Conservation (phyloP, 2,113 vertebrate species). For the Zosterops japonicus region DNA sequence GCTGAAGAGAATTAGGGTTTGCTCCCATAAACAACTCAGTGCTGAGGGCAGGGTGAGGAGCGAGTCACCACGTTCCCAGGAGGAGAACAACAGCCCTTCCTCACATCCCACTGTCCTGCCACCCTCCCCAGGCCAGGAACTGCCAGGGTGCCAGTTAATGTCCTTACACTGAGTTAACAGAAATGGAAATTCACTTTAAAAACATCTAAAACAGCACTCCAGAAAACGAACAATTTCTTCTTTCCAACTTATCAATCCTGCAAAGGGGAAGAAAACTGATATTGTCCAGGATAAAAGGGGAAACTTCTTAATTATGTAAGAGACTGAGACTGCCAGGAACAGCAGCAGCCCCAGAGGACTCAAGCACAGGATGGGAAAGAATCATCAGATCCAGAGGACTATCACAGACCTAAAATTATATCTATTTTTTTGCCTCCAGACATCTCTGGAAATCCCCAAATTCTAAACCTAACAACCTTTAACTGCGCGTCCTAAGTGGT, state of each 20-base stretch:
- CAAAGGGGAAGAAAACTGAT: neutral
- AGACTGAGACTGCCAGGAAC: neutral
- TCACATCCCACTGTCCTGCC: neutral
- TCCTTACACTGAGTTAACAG: neutral
- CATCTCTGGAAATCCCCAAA: constrained; percentile 22
- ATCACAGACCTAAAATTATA: neutral
- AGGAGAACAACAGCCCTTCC: neutral
- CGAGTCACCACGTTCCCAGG: fast-evolving
- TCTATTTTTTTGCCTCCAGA: neutral
- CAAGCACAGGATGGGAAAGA: neutral
- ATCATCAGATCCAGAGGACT: neutral
- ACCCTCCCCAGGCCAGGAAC: neutral
- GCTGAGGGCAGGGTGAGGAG: neutral
- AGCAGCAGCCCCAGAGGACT: neutral
- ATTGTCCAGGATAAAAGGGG: neutral
- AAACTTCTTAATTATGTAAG: neutral
- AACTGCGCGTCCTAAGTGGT: neutral
- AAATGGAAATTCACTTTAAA: neutral
- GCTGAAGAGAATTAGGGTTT: neutral
- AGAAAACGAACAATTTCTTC: neutral
- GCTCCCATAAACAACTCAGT: neutral
- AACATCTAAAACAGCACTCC: neutral
- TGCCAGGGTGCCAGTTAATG: neutral
- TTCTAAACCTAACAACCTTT: neutral
- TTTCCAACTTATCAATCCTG: neutral